phyloP scores from a whole-genome alignment of 2,113 vertebrate genomes.

The Phylloscopus trochilus region DNA sequence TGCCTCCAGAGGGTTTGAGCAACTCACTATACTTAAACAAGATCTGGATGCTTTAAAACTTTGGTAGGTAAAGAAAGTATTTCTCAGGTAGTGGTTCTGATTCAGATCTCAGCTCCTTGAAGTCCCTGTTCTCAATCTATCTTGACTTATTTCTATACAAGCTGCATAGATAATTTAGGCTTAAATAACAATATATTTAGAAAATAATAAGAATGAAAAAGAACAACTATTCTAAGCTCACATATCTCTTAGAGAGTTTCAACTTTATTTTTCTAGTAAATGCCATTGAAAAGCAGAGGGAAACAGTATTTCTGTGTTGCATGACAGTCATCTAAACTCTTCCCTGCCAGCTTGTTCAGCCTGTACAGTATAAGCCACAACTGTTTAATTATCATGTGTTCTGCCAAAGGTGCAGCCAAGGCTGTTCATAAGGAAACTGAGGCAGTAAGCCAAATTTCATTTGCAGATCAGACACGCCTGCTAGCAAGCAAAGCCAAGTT shows the following conservation, averaged over 20 bases:
- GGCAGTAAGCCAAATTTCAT: slow-evolving; percentile 50
- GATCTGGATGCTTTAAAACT: not conserved
- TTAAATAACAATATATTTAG: not conserved
- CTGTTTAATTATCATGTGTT: slow-evolving; percentile 30
- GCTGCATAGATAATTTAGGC: not conserved
- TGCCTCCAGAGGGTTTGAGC: not conserved
- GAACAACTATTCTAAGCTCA: not conserved
- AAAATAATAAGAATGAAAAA: not conserved
- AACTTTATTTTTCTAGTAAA: not conserved
- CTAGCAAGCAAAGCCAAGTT: slow-evolving; percentile 43
- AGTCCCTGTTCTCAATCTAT: not conserved
- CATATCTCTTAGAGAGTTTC: not conserved
- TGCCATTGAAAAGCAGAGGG: not conserved
- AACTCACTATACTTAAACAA: not conserved
- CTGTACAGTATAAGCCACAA: not conserved
- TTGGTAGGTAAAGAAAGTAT: not conserved
- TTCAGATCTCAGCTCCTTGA: not conserved
- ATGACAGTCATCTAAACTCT: not conserved
- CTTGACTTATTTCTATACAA: not conserved
- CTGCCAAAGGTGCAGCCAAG: slow-evolving; percentile 55
- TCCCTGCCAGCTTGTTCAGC: slow-evolving; percentile 8
- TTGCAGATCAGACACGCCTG: slow-evolving; percentile 55
- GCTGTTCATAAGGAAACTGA: slow-evolving; percentile 44
- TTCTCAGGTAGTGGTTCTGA: not conserved
- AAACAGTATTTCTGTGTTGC: not conserved